Percentiles rank a stretch among this genome's conserved stretches.
phyloP scores from a whole-genome alignment of 2,113 vertebrate genomes.

The Litocranius walleri region DNA sequence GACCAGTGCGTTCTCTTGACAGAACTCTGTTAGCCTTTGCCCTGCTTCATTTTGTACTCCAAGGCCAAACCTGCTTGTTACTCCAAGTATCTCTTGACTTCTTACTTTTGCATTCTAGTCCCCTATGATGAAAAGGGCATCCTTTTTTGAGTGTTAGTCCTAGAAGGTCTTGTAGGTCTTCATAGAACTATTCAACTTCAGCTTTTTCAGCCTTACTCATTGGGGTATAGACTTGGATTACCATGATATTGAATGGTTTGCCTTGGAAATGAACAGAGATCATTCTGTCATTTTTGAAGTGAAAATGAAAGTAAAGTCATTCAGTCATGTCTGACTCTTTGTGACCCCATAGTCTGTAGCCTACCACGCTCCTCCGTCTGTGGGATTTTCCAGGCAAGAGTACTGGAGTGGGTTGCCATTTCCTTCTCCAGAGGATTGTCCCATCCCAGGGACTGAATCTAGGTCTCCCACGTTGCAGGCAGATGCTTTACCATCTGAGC shows the following conservation, averaged over 20 bases:
- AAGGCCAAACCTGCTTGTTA: background rate
- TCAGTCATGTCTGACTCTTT: background rate
- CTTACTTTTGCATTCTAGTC: background rate
- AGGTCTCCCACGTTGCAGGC: background rate
- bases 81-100: background rate
- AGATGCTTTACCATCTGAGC: background rate
- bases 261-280: background rate
- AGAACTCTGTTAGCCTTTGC: background rate
- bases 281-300: background rate
- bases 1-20: background rate
- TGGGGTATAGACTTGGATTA: background rate
- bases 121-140: background rate
- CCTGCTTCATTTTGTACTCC: background rate
- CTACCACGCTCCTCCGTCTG: accelerated
- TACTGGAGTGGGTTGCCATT: background rate
- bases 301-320: background rate
- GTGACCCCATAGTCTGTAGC: background rate
- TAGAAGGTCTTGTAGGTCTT: background rate
- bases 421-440: background rate
- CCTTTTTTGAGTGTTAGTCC: background rate
- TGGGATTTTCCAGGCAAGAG: background rate
- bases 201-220: background rate
- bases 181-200: background rate
- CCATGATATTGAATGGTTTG: background rate
- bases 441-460: background rate